These are phyloP conservation scores for Iguana delicatissima DNA, from an alignment of 2,797 vertebrate genomes.

Conservation along the genomic window DNA sequence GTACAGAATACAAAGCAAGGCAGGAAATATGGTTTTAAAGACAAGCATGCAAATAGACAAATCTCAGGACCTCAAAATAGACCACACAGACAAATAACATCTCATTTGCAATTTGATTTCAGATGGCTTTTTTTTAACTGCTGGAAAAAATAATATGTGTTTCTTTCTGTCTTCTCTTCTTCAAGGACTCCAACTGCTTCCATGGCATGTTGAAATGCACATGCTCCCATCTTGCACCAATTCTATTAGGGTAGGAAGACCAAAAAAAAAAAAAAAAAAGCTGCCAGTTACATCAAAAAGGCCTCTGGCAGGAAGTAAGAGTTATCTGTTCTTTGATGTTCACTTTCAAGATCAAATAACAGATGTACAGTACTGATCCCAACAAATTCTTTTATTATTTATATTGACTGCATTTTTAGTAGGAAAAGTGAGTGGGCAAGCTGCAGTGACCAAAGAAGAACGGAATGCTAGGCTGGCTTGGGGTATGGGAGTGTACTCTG, in stretches of 20 bases:
- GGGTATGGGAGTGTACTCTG: too few relatives aligned
- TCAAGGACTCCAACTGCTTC: neutral
- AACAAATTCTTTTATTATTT: neutral
- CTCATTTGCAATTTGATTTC: neutral
- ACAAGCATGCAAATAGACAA: constrained; percentile 19
- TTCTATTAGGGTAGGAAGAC: neutral
- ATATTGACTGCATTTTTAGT: neutral
- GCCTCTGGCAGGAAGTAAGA: constrained; percentile 7
- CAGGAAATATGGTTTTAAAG: constrained; percentile 15
- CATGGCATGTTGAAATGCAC: neutral
- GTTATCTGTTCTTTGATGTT: neutral
- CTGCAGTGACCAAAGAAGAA: neutral
- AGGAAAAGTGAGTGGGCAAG: neutral
- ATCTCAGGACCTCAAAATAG: constrained; percentile 17
- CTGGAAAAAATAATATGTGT: neutral
- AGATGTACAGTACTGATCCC: neutral
- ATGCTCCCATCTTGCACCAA: neutral
- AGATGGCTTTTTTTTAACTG: neutral
- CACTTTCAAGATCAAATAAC: neutral
- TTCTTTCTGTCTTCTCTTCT: neutral
- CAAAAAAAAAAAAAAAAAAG: neutral
- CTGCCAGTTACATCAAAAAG: constrained; percentile 1
- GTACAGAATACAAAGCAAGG: neutral
- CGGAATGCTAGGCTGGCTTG: too few relatives aligned
- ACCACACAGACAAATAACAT: constrained; percentile 19